Base-by-base conservation (phyloP, 2,113 vertebrate genomes). In the Ctenomys sociabilis region DNA sequence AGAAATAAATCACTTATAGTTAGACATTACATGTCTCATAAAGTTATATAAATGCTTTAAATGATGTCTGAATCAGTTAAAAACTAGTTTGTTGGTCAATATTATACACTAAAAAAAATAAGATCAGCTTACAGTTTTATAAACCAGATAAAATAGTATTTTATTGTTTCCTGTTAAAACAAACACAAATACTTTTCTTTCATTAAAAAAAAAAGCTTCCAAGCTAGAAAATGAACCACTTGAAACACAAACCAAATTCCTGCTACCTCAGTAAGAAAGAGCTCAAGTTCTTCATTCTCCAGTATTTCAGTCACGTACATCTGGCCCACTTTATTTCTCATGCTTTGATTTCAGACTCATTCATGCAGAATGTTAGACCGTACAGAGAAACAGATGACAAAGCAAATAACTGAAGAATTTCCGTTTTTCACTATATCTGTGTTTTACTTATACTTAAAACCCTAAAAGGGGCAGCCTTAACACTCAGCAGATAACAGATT, bases 321-420 rank as follows among this genome's bases (percentile, higher is more conserved):
- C 57, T 19, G 64, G 78, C 37, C 63, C 90, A 90, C 68, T 95
- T 97, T 64, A 94, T 35, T 89, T 35, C 35, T 64, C 81, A 26
- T 63, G 52, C 63, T 88, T 80, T 80, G 49, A 95, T 89, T 95
- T 97, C 54, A 54, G 68, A 91, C 49, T 63, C 61, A 87, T 75
- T 93, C 83, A 84, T 28, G 57, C 73, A 80, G 54, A 92, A 94
- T 73, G 83, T 78, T 86, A 88, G 72, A 85, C 80, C 40, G 28
- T 43, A 91, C 7, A 22, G 22, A 52, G 45, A 93, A 85, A 85
- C 28, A 90, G 75, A 37, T 49, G 72, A 93, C 57, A 88, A 59
- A 83, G 43, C 64, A 88, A 92, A 30, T 54, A 88, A 94, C 1
- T 7, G 28, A 88, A 92, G 66, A 75, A 86, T 26, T 17, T 21